These are phyloP conservation scores for Tanytarsus gracilentus DNA, from an alignment of 2,888 invertebrate genomes.

Conservation along the genomic window DNA sequence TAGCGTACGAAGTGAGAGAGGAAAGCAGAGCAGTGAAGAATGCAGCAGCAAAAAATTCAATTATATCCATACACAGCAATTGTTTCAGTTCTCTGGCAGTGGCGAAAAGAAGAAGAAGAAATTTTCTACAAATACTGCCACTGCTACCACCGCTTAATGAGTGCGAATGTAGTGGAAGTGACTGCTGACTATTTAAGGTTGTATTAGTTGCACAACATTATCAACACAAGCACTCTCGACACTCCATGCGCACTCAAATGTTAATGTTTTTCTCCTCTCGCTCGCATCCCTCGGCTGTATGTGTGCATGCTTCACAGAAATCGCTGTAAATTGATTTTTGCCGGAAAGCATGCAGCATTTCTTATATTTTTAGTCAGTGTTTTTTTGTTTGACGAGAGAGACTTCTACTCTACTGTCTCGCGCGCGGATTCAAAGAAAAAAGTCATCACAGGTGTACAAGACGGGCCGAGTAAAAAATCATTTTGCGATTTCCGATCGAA, in stretches of 20 bases:
- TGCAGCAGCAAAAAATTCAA: neutral
- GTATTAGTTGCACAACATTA: no score
- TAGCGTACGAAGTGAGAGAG: conserved; percentile 9
- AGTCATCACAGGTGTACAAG: conserved; percentile 19
- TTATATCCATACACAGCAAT: neutral
- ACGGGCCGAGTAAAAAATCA: neutral
- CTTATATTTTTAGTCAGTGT: conserved; percentile 28
- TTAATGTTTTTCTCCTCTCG: neutral
- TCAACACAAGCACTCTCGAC: no score
- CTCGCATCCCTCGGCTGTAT: no score
- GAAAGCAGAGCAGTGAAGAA: neutral
- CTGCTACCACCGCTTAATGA: no score
- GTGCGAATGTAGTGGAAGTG: no score
- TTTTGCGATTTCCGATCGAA: neutral
- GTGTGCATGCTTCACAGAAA: no score
- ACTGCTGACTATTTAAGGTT: no score
- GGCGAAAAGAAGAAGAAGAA: no score
- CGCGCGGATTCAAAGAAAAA: conserved; percentile 21
- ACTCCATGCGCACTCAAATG: no score
- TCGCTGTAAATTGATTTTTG: no score
- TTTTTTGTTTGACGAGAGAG: conserved; percentile 29
- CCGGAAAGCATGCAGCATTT: conserved; percentile 26
- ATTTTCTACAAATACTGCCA: no score
- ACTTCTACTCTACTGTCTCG: conserved; percentile 28
- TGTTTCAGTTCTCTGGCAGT: neutral